Conservation (phyloP, 2,113 vertebrate species). For the Alethe castanea region DNA sequence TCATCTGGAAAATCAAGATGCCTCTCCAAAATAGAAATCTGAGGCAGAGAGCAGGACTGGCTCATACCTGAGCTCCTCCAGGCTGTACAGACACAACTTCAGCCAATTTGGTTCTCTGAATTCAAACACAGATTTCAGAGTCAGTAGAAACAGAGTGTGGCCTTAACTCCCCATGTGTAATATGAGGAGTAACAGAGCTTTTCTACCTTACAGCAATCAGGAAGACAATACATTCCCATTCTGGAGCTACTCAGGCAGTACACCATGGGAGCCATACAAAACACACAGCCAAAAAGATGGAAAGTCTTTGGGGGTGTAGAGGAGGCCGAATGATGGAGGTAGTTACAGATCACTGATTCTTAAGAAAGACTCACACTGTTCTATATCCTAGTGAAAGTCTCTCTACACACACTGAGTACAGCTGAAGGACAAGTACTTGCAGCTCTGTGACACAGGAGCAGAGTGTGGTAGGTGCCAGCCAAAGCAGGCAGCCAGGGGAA, state of each 20-base stretch:
- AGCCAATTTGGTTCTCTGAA: not conserved
- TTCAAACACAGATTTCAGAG: conserved; percentile 5
- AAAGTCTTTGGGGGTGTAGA: not conserved
- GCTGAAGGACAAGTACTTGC: not conserved
- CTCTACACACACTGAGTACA: not conserved
- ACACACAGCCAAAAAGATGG: not conserved
- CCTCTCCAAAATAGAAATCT: not conserved
- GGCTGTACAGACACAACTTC: not conserved
- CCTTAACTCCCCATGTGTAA: not conserved
- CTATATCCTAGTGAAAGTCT: not conserved
- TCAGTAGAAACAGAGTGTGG: not conserved
- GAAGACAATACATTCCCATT: not conserved
- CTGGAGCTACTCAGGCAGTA: not conserved
- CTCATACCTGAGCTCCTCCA: not conserved
- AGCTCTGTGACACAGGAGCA: not conserved
- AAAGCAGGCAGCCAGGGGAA: not conserved
- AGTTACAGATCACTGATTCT: not conserved
- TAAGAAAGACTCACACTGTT: not conserved
- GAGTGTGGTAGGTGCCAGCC: not conserved
- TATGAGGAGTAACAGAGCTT: not conserved
- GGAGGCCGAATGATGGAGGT: not conserved
- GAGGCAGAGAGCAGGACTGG: not conserved
- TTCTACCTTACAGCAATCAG: not conserved
- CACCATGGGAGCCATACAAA: not conserved
- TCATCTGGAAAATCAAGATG: not conserved